Percentiles rank a stretch among this genome's conserved stretches.
Conservation (phyloP, 37 sponge, comb jelly and placozoan species). For the Halichondria panicea region DNA sequence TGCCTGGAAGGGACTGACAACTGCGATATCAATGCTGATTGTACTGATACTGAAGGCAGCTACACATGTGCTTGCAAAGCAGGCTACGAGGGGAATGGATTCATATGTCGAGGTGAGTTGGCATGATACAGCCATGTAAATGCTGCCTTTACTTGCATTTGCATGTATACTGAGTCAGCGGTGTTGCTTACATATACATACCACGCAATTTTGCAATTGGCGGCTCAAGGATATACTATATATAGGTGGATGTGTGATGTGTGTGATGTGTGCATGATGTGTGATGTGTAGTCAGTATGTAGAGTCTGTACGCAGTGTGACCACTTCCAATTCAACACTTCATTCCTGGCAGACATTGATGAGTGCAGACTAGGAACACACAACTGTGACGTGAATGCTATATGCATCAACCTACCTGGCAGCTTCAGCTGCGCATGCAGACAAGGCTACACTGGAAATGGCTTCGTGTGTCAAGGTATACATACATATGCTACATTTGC, state of each 20-base stretch:
- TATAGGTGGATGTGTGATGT: too few species aligned
- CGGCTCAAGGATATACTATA: too few species aligned
- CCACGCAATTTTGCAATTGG: too few species aligned
- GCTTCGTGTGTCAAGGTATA: not conserved
- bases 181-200: too few species aligned
- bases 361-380: not conserved
- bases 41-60: constrained; percentile 52
- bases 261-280: too few species aligned
- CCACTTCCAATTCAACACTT: too few species aligned
- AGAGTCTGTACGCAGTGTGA: too few species aligned
- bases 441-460: constrained; percentile 32
- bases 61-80: constrained; percentile 30
- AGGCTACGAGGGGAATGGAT: constrained; percentile 33
- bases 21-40: constrained; percentile 36
- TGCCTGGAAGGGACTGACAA: constrained; percentile 4
- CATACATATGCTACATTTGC: not conserved
- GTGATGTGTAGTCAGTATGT: too few species aligned
- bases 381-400: constrained; percentile 9
- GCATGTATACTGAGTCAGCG: too few species aligned
- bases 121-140: too few species aligned
- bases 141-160: too few species aligned
- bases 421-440: constrained; percentile 44
- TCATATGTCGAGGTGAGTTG: constrained; percentile 24
- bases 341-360: constrained; percentile 35
- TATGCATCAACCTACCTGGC: constrained; percentile 32